Evolutionary conservation across 2,113 vertebrate species (phyloP), one percentile per base, ranked within the genome.

Genomic region (Sylvilagus bachmani): DNA sequence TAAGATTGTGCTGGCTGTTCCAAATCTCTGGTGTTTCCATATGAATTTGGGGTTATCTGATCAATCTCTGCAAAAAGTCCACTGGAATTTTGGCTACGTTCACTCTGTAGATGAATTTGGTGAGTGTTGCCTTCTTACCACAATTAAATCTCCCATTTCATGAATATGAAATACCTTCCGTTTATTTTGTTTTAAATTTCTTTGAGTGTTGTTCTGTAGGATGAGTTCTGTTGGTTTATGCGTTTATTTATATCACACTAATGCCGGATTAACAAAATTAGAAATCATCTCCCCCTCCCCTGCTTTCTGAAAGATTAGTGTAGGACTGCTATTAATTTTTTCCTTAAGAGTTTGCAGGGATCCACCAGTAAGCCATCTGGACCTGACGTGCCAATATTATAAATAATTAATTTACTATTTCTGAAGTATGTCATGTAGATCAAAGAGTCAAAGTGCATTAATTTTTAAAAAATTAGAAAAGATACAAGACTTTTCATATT

Each of bases 381-480:
- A 22, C 61, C 49, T 64, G 25, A 83, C 51, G 61, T 67, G 3
- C 71, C 36, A 17, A 44, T 73, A 91, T 58, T 73, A 55, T 73
- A 94, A 87, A 79, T 86, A 44, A 70, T 61, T 81, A 86, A 82
- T 62, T 87, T 7, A 38, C 0, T 64, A 16, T 83, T 93, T 82
- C 82, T 55, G 86, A 91, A 93, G 25, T 33, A 66, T 66, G 3
- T 73, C 71, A 53, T 67, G 10, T 14, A 87, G 87, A 6, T 64
- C 36, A 36, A 84, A 61, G 27, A 86, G 31, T 13, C 58, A 55
- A 62, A n/a, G 17, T 71, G 3, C 55, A 17, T 31, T 75, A 51
- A 75, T 14, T 91, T 55, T 44, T 62, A 89, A 91, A 58, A 93
- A 80, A 86, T 51, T 81, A 70, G 77, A 71, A 70, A 70, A 69